phyloP scores from a whole-genome alignment of 2,797 vertebrate species.

The Lacerta viridis region DNA sequence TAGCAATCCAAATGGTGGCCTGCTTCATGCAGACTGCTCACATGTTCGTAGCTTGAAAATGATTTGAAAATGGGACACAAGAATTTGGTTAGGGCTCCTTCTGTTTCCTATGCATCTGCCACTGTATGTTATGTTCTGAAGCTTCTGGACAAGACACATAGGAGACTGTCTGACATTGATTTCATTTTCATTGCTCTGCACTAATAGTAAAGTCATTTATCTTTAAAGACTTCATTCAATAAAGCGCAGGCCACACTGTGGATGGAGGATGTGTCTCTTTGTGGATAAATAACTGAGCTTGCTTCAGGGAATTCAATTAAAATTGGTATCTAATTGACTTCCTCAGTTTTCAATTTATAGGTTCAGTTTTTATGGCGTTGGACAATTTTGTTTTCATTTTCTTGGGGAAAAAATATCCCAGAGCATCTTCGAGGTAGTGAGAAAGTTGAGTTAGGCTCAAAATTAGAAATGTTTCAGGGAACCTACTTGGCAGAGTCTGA shows the following conservation, averaged over 20 bases:
- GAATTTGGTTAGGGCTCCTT: conserved; percentile 16
- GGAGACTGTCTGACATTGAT: conserved; percentile 62
- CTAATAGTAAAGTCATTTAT: conserved; percentile 55
- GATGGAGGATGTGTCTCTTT: neutral
- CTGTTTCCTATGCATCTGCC: conserved; percentile 29
- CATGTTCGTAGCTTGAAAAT: neutral
- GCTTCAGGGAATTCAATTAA: conserved; percentile 25
- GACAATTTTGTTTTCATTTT: neutral
- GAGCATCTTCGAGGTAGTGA: neutral
- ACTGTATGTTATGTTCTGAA: conserved; percentile 54
- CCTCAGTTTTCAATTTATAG: neutral
- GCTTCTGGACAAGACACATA: conserved; percentile 53
- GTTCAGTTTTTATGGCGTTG: conserved; percentile 16
- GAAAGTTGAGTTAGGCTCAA: neutral
- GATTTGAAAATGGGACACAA: neutral
- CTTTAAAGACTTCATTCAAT: conserved; percentile 47
- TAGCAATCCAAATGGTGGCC: too few species aligned
- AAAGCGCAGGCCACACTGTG: conserved; percentile 26
- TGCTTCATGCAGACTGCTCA: too few species aligned
- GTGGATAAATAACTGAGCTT: conserved; percentile 30
- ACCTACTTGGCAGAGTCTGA: neutral
- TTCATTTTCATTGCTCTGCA: conserved; percentile 59
- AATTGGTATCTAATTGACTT: neutral
- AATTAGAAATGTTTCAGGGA: neutral
- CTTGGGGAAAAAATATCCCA: neutral